Evolutionary conservation across 1,140 invertebrate species (phyloP), one percentile per base, ranked within the genome.

Genomic region (Ridgeia piscesae): DNA sequence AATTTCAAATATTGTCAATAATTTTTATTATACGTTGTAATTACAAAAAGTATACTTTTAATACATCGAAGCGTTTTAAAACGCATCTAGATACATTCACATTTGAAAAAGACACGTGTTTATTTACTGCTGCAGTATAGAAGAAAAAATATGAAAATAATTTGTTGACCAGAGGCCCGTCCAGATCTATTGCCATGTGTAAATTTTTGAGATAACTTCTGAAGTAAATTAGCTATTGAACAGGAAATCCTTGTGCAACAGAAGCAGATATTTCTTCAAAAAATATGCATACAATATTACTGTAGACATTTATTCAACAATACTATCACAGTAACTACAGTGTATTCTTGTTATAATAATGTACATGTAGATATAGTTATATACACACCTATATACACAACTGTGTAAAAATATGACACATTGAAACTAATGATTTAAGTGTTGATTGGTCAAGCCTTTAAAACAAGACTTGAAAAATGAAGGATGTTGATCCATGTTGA

Each of bases 321-420:
- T 77, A 77, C 6, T 77, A 21, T 77, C 27, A 77, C 58, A 77
- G 58, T 27, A 77, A 77, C 58, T 77, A 42, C 11, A 11, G 42
- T 42, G 58, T 21, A 77, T 77, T 77, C 58, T 77, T 77, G 58
- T 27, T 77, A 77, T 77, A 77, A 77, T 77, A 77, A 77, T 50
- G 21, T 50, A 77, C 58, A 77, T 77, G 58, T 77, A 42, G 4
- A 42, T 42, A 42, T 42, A 42, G 11, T 42, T 42, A 77, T 77
- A 77, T 77, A 77, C 27, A 77, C 58, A 77, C 58, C 58, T 77
- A 77, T 77, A 77, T 77, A 77, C 58, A 77, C 58, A 77, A 77
- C 14, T 77, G 58, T 50, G 48, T 77, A 77, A 77, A 77, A 77
- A 77, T 77, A 77, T 77, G 58, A 14, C 58, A 77, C 17, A 21